Evolutionary conservation across 2,797 vertebrate species (phyloP), one percentile per base, ranked within the genome.

Genomic region (Okamejei kenojei): DNA sequence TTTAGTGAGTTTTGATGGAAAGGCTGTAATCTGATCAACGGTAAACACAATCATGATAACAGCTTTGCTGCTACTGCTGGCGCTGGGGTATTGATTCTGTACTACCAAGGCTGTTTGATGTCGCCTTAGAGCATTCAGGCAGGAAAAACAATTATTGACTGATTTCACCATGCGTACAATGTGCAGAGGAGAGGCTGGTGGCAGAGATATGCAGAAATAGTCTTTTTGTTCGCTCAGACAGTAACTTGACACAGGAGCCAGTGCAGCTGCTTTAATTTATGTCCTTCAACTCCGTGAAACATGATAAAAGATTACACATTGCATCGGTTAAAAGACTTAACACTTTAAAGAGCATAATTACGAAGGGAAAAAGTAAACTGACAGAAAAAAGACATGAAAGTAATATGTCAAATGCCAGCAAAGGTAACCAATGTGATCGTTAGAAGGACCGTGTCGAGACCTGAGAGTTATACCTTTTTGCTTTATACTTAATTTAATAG

Each of bases 21-120:
- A 94, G 93, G 93, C 26, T 94, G 95, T 95, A 96, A 96, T 93
- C 93, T 21, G 93, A 96, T 95, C 94, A 10, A 94, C 73, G 93
- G 93, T 94, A 96, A 96, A 95, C 68, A 94, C 94, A 94, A 93
- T 95, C 95, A 94, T 77, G 81, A 95, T 95, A 96, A 95, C 94
- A 94, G 94, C 95, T 95, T 94, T 95, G 93, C 93, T 0, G 0
- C 0, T 29, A 94, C 94, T 94, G 65, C 95, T 95, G 95, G 95
- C 94, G 90, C 95, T 95, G 94, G 94, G 93, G 38, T 95, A 96
- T 96, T 94, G 95, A 96, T 96, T 96, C 94, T 95, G 93, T 94
- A 94, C 94, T 94, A 95, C 94, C 86, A 93, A 93, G 93, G 79
- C 94, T 95, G 94, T 96, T 96, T 96, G 95, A 96, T 96, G 95